Evolutionary conservation across 2,113 vertebrate genomes (phyloP).

Genomic region (Odontophorus gujanensis): DNA sequence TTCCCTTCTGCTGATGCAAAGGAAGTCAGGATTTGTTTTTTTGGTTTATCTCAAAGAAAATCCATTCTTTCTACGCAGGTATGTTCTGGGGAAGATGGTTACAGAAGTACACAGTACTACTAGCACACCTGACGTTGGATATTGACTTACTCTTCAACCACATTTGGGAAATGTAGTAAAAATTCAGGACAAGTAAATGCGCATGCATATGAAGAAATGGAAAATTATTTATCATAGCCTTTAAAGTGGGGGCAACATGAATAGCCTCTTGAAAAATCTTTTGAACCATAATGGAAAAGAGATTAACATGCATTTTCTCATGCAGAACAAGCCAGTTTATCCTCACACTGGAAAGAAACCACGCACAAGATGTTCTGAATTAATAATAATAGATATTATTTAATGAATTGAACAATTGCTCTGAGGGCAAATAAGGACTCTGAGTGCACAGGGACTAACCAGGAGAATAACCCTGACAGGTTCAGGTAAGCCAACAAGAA

Average conservation of each 20-base stretch:
- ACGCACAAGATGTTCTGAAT: background rate
- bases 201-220: constrained; percentile 32
- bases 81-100: background rate
- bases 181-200: constrained; percentile 4
- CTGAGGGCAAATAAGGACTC: background rate
- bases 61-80: background rate
- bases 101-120: background rate
- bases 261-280: constrained; percentile 3
- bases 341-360: background rate
- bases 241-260: constrained; percentile 8
- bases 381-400: constrained; percentile 33
- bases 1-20: background rate
- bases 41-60: background rate
- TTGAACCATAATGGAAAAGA: constrained; percentile 56
- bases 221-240: constrained; percentile 32
- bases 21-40: background rate
- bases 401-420: background rate
- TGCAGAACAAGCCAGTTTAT: constrained; percentile 18
- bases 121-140: background rate
- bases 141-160: constrained; percentile 1
- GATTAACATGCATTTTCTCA: constrained; percentile 36
- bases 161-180: background rate
- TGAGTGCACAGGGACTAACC: background rate
- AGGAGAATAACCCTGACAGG: background rate
- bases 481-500: background rate